Conservation (phyloP, 1,140 invertebrate species). For the Atta colombica region DNA sequence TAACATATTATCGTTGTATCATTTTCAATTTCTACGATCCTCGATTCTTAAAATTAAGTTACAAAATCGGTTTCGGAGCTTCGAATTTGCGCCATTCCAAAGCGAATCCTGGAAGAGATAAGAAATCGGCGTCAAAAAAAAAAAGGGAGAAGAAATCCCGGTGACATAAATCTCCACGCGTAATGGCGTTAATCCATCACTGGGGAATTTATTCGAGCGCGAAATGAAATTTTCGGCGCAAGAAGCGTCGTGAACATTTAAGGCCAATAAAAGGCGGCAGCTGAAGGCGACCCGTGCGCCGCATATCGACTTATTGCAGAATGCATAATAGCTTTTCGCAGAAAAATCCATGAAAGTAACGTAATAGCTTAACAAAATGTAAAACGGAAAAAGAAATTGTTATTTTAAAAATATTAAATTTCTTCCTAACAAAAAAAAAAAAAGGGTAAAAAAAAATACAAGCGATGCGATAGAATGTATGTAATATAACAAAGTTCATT, state of each 20-base stretch:
- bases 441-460: not conserved
- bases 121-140: slow-evolving; percentile 30
- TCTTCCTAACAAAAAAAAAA: not conserved
- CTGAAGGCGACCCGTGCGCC: not conserved
- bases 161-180: slow-evolving; percentile 43
- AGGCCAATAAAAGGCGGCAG: slow-evolving; percentile 42
- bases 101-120: not conserved
- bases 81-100: not conserved
- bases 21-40: not conserved
- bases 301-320: slow-evolving; percentile 23
- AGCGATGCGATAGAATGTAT: not conserved
- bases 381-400: not conserved
- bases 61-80: not conserved
- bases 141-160: not conserved
- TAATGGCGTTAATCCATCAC: slow-evolving; percentile 60
- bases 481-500: not conserved
- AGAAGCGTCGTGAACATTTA: slow-evolving; percentile 39
- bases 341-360: slow-evolving; percentile 3
- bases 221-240: slow-evolving; percentile 58
- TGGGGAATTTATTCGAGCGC: slow-evolving; percentile 50
- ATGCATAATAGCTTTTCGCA: slow-evolving; percentile 15
- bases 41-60: not conserved
- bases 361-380: not conserved
- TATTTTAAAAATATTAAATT: not conserved
- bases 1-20: not conserved